phyloP scores from a whole-genome alignment of 2,888 invertebrate genomes.

The Anodontia alba region DNA sequence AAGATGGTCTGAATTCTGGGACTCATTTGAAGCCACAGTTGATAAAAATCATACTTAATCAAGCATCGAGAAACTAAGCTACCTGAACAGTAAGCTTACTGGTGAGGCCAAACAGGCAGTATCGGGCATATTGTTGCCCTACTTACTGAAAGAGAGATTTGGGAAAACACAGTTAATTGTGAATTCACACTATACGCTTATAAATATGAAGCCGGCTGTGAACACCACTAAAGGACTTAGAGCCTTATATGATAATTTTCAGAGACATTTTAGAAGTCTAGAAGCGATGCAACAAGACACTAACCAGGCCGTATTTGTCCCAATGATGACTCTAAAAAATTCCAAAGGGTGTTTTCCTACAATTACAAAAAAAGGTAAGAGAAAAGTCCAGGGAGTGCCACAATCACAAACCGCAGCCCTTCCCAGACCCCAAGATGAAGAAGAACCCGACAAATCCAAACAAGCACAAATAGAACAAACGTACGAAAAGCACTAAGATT shows the following conservation, averaged over 20 bases:
- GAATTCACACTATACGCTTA: constrained; percentile 26
- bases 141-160: too few species aligned
- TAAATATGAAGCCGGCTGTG: constrained; percentile 24
- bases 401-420: too few species aligned
- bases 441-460: too few species aligned
- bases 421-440: too few species aligned
- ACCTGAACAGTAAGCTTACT: constrained; percentile 16
- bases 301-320: constrained; percentile 21
- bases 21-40: constrained; percentile 12
- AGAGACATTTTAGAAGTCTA: constrained; percentile 32
- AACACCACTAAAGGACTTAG: constrained; percentile 23
- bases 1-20: constrained; percentile 2
- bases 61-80: constrained; percentile 24
- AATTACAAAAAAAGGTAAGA: too few species aligned
- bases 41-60: constrained; percentile 14
- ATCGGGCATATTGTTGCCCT: constrained; percentile 17
- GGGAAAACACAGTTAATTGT: constrained; percentile 25
- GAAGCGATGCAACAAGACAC: constrained; percentile 18
- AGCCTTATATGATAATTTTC: constrained; percentile 4
- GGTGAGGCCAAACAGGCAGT: too few species aligned
- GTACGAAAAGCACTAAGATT: too few species aligned
- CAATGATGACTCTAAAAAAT: constrained; percentile 19
- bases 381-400: too few species aligned
- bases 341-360: constrained; percentile 3
- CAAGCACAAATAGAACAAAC: too few species aligned